Conservation (phyloP, 2,888 invertebrate species). For the Euspilapteryx auroguttella region DNA sequence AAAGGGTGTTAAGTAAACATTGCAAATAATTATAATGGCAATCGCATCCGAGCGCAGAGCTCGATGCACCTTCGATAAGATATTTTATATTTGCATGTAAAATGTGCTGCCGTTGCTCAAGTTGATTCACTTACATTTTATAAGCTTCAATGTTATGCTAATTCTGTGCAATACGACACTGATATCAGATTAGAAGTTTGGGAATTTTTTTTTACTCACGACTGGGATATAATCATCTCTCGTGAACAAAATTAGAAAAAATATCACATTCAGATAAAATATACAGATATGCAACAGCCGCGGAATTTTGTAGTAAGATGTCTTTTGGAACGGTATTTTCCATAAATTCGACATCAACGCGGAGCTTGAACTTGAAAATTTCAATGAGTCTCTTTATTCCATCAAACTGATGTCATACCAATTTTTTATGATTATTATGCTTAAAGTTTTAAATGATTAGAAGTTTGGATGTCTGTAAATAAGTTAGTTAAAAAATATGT, state of each 20-base stretch:
- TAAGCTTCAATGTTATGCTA: slow-evolving; percentile 45
- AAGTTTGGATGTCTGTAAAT: too few relatives aligned
- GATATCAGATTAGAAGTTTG: slow-evolving; percentile 51
- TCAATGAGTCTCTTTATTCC: too few relatives aligned
- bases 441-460: too few relatives aligned
- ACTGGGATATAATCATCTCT: too few relatives aligned
- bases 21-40: slow-evolving; percentile 59
- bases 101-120: slow-evolving; percentile 30
- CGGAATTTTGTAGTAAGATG: too few relatives aligned
- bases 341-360: slow-evolving; percentile 3
- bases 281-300: too few relatives aligned
- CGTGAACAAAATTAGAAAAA: too few relatives aligned
- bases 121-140: slow-evolving; percentile 30
- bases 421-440: too few relatives aligned
- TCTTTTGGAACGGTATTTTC: background rate
- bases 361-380: slow-evolving; percentile 4
- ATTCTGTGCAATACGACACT: slow-evolving; percentile 49
- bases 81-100: slow-evolving; percentile 48
- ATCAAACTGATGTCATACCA: too few relatives aligned
- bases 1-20: slow-evolving; percentile 65
- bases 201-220: slow-evolving; percentile 17
- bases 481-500: too few relatives aligned
- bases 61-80: slow-evolving; percentile 42
- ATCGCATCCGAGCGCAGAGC: slow-evolving; percentile 35
- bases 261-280: too few relatives aligned